Evolutionary conservation across 1,140 invertebrate genomes (phyloP), one percentile per base, ranked within the genome.

Genomic region (Drosophila sp.): DNA sequence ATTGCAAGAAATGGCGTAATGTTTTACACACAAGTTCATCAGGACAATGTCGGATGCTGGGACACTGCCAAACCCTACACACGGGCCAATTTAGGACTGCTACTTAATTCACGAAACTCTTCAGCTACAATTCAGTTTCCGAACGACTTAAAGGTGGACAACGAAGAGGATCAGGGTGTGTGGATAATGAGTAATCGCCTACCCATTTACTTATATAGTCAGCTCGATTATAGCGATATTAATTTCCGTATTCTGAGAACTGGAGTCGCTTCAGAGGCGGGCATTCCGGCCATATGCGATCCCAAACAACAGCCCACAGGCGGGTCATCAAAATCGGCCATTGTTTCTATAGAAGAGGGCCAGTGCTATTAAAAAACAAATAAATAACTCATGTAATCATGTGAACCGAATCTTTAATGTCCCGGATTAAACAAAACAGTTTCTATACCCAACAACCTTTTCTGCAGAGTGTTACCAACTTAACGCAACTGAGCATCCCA

Each of bases 31-130:
- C 94, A 97, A 92, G 95, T 96, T 0, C 94, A 95, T 11, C 93
- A 93, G 30, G 95, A 96, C 77, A 94, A 94, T 4, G 92, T 97
- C 0, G 96, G 95, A 41, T 97, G 96, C 80, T 97, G 96, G 96
- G 95, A 97, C 79, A 95, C 94, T 0, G 93, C 93, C 1, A 96
- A 96, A 75, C 94, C 95, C 1, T 96, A 96, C 76, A 92, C 92
- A 50, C 93, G 93, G n/a, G 90, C 92, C 4, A 95, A 95, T 81
- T 91, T 40, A 94, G 94, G 0, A 27, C 30, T 47, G 8, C 92
- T 96, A 0, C 91, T 96, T 2, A 94, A 94, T 0, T 82, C 92
- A 4, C 94, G 94, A 74, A 93, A 66, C 2, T 23, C 93, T 1
- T 92, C 63, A 1, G 56, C 93, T 5, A 94, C 94, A 0, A 87